phyloP scores from a whole-genome alignment of 2,113 vertebrate species.

The Sinosuthora webbiana region DNA sequence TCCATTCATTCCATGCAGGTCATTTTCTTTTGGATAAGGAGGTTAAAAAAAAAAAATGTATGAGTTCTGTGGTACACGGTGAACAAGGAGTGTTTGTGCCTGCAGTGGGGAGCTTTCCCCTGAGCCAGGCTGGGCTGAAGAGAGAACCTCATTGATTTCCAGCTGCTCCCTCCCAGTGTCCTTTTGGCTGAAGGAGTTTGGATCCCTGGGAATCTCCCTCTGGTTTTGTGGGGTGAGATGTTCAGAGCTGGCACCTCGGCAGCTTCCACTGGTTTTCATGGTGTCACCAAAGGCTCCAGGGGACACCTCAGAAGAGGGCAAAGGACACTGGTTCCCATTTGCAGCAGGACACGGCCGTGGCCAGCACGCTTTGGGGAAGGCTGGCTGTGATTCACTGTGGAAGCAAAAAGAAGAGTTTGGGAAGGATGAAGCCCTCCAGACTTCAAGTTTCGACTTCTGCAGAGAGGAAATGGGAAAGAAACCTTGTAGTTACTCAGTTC shows the following conservation, averaged over 20 bases:
- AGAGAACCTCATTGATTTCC: conserved; percentile 23
- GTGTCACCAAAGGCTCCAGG: neutral
- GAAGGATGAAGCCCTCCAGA: neutral
- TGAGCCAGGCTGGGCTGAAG: conserved; percentile 1
- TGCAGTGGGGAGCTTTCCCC: neutral
- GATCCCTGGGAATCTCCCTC: neutral
- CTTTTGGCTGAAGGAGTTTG: accelerated
- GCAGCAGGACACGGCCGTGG: neutral
- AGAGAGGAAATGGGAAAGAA: neutral
- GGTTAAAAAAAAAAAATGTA: neutral
- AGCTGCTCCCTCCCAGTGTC: neutral
- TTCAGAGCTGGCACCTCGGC: neutral
- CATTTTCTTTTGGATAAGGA: conserved; percentile 11
- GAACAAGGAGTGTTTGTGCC: conserved; percentile 59
- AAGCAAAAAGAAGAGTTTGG: neutral
- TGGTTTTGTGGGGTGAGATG: neutral
- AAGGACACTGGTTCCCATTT: accelerated
- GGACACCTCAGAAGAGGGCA: neutral
- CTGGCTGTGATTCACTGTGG: neutral
- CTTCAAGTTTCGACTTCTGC: neutral
- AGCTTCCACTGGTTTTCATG: accelerated
- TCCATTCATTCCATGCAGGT: neutral
- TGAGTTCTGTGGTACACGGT: neutral
- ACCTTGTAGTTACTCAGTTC: neutral
- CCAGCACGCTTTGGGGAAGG: neutral